phyloP scores from a whole-genome alignment of 2,797 vertebrate genomes.

The Delichon dasypus region DNA sequence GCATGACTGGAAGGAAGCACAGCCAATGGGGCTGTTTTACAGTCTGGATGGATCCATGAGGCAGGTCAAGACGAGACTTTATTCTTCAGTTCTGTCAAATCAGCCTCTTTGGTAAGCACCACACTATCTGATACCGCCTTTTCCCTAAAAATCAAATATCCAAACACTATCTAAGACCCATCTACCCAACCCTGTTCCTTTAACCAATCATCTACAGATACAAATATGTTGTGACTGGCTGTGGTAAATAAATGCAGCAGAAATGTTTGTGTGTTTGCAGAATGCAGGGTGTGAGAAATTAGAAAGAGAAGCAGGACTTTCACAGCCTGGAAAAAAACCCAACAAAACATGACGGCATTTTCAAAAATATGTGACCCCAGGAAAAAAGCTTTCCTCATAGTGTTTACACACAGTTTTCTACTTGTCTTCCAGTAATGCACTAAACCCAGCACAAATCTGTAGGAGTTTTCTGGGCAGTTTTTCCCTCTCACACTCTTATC shows the following conservation, averaged over 20 bases:
- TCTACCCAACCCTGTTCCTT: not conserved
- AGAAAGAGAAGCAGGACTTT: not conserved
- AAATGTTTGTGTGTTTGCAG: not conserved
- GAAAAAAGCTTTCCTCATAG: not conserved
- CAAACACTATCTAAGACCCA: not conserved
- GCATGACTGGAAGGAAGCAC: not conserved
- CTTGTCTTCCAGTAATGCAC: not conserved
- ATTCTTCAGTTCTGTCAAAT: not conserved
- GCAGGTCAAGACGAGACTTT: not conserved
- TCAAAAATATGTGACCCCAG: not conserved
- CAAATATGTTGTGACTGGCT: not conserved
- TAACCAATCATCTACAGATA: not conserved
- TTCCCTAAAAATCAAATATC: not conserved
- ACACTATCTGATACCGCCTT: not conserved
- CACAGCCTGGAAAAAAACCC: not conserved
- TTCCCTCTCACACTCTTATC: not conserved
- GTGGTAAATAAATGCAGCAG: not conserved
- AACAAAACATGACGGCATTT: not conserved
- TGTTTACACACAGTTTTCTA: not conserved
- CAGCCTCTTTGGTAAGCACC: not conserved
- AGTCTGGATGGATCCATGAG: not conserved
- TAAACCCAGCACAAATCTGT: slow-evolving; percentile 11
- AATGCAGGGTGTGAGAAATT: not conserved
- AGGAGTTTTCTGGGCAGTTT: not conserved
- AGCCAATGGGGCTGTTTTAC: not conserved